These are phyloP conservation scores for Mustela nigripes DNA, from an alignment of 2,113 vertebrate genomes.

Conservation along the genomic window DNA sequence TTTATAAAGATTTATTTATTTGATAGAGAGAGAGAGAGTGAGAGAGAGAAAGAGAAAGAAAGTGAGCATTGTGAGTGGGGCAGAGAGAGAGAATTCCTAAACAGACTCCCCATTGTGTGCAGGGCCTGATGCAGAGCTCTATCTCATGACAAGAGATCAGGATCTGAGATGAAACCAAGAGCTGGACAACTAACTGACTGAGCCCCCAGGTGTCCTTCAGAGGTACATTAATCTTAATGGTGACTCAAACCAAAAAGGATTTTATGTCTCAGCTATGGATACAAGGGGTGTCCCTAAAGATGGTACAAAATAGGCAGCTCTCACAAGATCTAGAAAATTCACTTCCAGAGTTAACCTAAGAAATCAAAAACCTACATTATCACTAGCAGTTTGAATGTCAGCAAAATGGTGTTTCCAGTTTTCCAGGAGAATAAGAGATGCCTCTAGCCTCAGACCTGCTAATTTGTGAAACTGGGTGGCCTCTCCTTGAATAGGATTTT, in stretches of 20 bases:
- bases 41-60: not conserved
- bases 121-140: not conserved
- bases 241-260: not conserved
- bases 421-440: not conserved
- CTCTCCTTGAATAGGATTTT: not conserved
- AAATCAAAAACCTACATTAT: not conserved
- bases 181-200: not conserved
- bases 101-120: not conserved
- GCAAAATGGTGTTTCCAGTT: not conserved
- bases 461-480: not conserved
- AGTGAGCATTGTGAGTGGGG: not conserved
- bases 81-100: not conserved
- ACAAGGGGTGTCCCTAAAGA: not conserved
- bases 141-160: not conserved
- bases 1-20: not conserved
- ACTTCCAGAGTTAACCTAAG: not conserved
- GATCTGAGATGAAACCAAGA: not conserved
- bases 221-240: not conserved
- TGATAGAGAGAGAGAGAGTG: not conserved
- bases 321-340: not conserved
- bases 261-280: not conserved
- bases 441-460: not conserved
- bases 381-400: not conserved
- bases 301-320: not conserved
- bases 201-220: not conserved